A percentile compares a stretch with the other conserved stretches of the same genome.
phyloP scores from a whole-genome alignment of 2,888 invertebrate species.

The Heliconius hortense region DNA sequence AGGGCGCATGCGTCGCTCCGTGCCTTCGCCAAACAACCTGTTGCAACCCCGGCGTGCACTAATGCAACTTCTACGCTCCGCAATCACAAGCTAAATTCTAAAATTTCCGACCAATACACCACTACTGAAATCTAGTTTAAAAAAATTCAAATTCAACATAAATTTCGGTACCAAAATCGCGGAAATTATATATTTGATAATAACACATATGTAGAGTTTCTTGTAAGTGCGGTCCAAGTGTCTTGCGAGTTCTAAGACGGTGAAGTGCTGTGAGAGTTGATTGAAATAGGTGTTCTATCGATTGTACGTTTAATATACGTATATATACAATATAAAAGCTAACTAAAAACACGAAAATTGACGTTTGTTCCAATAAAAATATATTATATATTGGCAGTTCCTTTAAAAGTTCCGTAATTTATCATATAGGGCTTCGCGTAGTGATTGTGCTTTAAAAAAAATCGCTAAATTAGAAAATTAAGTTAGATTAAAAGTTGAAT shows the following conservation, averaged over 20 bases:
- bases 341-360: conserved; percentile 43
- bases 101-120: conserved; percentile 42
- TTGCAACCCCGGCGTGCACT: conserved; percentile 79
- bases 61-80: conserved; percentile 68
- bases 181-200: conserved; percentile 5
- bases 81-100: conserved; percentile 54
- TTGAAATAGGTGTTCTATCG: conserved; percentile 64
- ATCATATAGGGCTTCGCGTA: conserved; percentile 35
- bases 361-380: conserved; percentile 37
- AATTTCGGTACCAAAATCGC: neutral
- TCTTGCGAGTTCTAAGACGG: conserved; percentile 62
- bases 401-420: conserved; percentile 51
- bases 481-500: conserved; percentile 14
- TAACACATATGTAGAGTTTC: conserved; percentile 47
- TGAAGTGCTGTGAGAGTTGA: conserved; percentile 68
- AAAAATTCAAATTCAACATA: conserved; percentile 40
- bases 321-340: conserved; percentile 34
- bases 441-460: conserved; percentile 36
- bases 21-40: conserved; percentile 76
- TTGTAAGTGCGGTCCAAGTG: conserved; percentile 60
- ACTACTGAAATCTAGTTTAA: conserved; percentile 21
- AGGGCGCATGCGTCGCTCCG: conserved; percentile 65
- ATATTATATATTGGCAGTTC: conserved; percentile 52
- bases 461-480: conserved; percentile 10
- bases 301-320: conserved; percentile 50